These are phyloP conservation scores for Cheilosia variabilis DNA, from an alignment of 2,888 invertebrate species.

Conservation along the genomic window DNA sequence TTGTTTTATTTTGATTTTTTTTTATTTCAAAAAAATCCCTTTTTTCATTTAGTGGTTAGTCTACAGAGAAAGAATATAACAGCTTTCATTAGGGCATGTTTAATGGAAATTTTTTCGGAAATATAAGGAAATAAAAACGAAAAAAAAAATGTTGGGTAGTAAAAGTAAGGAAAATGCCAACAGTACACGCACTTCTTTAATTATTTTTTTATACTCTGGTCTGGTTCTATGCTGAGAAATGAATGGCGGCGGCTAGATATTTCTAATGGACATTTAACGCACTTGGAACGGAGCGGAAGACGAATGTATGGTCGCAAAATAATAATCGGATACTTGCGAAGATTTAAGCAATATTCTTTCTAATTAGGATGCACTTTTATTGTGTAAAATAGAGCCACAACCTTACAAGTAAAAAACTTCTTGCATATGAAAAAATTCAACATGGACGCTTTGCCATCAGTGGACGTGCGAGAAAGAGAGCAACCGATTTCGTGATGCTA, in stretches of 20 bases:
- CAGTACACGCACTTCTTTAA: conserved; percentile 71
- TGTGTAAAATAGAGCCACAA: conserved; percentile 27
- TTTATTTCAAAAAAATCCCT: conserved; percentile 41
- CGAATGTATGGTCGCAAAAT: conserved; percentile 42
- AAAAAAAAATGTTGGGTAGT: conserved; percentile 58
- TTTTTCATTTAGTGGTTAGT: conserved; percentile 65
- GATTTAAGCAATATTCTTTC: conserved; percentile 13
- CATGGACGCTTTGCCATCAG: conserved; percentile 57
- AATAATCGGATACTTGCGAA: conserved; percentile 53
- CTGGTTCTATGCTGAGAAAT: conserved; percentile 59
- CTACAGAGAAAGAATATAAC: conserved; percentile 74
- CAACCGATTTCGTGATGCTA: neutral
- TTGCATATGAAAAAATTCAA: conserved; percentile 62
- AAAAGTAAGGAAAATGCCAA: conserved; percentile 64
- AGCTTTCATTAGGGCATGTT: conserved; percentile 65
- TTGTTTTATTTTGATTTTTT: conserved; percentile 30
- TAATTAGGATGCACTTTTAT: conserved; percentile 46
- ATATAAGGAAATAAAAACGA: conserved; percentile 66
- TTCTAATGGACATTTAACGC: conserved; percentile 55
- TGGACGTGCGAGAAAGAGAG: conserved; percentile 24
- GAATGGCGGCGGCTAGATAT: conserved; percentile 52
- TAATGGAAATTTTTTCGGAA: conserved; percentile 35
- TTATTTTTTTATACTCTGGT: conserved; percentile 56
- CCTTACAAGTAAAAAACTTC: conserved; percentile 22
- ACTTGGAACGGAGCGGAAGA: conserved; percentile 46